These are phyloP conservation scores for Drosophila jambulina DNA, from an alignment of 1,140 invertebrate genomes.

Conservation along the genomic window DNA sequence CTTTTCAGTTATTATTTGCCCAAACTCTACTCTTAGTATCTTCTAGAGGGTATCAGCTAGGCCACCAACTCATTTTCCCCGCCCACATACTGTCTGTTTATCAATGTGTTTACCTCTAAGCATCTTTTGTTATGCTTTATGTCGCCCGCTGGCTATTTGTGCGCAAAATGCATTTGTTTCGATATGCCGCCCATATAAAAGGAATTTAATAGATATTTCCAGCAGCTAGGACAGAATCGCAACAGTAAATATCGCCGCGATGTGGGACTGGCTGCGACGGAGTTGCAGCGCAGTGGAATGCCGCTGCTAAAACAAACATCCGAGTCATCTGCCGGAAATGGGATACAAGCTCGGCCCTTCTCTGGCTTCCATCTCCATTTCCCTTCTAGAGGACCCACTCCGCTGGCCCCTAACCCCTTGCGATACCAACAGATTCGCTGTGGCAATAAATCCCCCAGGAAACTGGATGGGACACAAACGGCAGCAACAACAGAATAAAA, in stretches of 20 bases:
- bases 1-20: background rate
- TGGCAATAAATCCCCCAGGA: constrained; percentile 48
- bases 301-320: constrained; percentile 64
- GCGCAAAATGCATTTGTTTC: constrained; percentile 55
- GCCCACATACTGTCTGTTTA: constrained; percentile 13
- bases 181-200: constrained; percentile 41
- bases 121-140: constrained; percentile 44
- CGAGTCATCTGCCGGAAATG: constrained; percentile 69
- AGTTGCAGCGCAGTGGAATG: constrained; percentile 32
- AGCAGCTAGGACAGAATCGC: constrained; percentile 11
- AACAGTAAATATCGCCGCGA: constrained; percentile 37
- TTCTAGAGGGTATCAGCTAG: background rate
- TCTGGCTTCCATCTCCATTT: constrained; percentile 49
- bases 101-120: constrained; percentile 43
- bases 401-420: constrained; percentile 2
- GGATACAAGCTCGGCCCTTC: constrained; percentile 44
- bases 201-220: constrained; percentile 48
- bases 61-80: background rate
- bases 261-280: constrained; percentile 10
- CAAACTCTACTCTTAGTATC: background rate
- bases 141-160: constrained; percentile 41
- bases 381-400: background rate
- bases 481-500: constrained; percentile 26
- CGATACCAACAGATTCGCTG: constrained; percentile 25
- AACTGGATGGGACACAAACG: constrained; percentile 29